Conservation (phyloP, 2,113 vertebrate species). For the Eubucco bourcierii region DNA sequence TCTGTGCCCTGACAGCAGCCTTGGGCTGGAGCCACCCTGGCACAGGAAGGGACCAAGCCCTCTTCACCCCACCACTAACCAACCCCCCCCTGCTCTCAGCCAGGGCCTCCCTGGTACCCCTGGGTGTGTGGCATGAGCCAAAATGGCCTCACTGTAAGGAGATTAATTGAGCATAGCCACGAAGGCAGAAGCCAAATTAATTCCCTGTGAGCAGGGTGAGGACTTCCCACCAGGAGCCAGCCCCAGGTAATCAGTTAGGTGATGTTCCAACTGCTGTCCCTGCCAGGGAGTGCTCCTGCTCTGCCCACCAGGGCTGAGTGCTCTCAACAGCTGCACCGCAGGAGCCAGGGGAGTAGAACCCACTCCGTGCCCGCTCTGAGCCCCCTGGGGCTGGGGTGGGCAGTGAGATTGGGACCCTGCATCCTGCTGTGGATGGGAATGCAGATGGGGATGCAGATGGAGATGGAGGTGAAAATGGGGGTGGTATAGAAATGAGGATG, state of each 20-base stretch:
- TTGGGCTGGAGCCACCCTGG: background rate
- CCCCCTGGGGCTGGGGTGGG: rapidly evolving
- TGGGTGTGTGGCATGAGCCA: background rate
- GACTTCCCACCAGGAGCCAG: slow-evolving; percentile 49
- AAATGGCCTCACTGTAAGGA: background rate
- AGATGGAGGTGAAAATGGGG: too few relatives aligned
- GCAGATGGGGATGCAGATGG: background rate
- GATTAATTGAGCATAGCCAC: slow-evolving; percentile 15
- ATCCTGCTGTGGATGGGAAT: background rate
- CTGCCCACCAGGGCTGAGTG: background rate
- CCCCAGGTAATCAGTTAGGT: slow-evolving; percentile 35
- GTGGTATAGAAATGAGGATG: too few relatives aligned
- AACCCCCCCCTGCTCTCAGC: background rate
- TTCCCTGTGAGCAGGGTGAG: background rate
- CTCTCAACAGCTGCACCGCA: too few relatives aligned
- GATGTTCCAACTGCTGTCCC: slow-evolving; percentile 10
- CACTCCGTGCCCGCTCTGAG: background rate
- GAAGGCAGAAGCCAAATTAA: slow-evolving; percentile 27
- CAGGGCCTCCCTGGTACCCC: background rate
- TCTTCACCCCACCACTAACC: background rate
- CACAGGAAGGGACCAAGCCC: rapidly evolving
- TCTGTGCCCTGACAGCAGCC: too few relatives aligned
- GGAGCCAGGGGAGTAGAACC: too few relatives aligned
- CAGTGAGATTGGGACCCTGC: background rate
- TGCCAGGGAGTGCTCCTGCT: rapidly evolving